phyloP scores from a whole-genome alignment of 2,113 vertebrate species.

The Leucosticte australis region DNA sequence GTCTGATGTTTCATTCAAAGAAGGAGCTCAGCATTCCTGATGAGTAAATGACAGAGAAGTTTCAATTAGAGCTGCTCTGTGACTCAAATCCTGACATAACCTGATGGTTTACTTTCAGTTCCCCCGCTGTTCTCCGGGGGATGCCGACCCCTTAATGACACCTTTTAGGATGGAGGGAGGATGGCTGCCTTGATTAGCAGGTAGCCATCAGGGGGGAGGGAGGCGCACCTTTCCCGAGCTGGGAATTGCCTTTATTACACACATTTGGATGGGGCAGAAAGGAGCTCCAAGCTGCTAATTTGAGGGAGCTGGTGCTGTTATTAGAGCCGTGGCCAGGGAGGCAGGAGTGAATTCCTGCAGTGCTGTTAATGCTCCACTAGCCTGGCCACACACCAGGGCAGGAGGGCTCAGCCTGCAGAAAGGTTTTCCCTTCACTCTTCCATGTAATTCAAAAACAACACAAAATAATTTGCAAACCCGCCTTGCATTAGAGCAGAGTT shows the following conservation, averaged over 20 bases:
- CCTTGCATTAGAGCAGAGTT: not conserved
- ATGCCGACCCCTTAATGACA: slow-evolving; percentile 26
- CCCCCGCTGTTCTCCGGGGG: slow-evolving; percentile 21
- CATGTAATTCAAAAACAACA: not conserved
- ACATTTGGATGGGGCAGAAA: not conserved
- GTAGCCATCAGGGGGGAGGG: not conserved
- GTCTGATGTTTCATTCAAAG: slow-evolving; percentile 65
- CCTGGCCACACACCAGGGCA: not conserved
- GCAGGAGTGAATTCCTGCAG: not conserved
- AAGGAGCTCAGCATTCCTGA: slow-evolving; percentile 44
- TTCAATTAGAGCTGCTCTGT: slow-evolving; percentile 64
- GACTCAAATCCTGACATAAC: slow-evolving; percentile 34
- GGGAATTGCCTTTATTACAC: not conserved
- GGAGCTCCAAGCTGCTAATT: not conserved
- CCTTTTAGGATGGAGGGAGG: not conserved
- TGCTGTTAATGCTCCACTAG: rapidly evolving
- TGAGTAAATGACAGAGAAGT: slow-evolving; percentile 68
- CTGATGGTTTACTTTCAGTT: slow-evolving; percentile 7
- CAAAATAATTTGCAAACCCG: not conserved
- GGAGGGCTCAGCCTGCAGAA: not conserved
- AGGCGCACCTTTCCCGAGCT: not conserved
- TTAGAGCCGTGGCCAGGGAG: not conserved
- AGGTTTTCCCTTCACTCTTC: not conserved
- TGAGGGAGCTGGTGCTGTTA: not conserved
- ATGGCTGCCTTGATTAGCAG: not conserved